Base-by-base conservation (phyloP, 2,113 vertebrate species). In the Perognathus longimembris region DNA sequence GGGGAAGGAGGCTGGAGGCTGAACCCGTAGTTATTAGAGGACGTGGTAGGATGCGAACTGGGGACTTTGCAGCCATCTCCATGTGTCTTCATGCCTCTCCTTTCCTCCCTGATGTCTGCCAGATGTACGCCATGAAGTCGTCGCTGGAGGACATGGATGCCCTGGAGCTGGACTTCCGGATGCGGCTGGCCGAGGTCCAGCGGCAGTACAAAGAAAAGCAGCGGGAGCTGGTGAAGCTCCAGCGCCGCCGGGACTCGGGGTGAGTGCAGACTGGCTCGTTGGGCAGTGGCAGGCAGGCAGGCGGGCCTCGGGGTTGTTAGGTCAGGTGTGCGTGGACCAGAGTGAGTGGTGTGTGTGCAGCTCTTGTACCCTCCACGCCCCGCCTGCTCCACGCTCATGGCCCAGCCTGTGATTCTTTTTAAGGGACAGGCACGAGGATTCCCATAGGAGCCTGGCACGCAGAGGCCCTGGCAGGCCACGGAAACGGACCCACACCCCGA, bases 161-260 rank as follows among this genome's bases (percentile, higher is more conserved):
- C 0, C 97, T 99, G 98, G 99, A 99, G 96, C 98, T 99, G 97
- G 99, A 99, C 78, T 99, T 99, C 97, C 98, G 99, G 6, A 98
- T 99, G 98, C 98, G 98, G 89, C 98, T 99, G 95, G 99, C 99
- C 0, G 99, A 99, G 98, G 98, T 99, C 89, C 99, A 99, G 98
- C 98, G 98, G 88, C 98, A 97, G 0, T 99, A 99, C 97, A 99
- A 99, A 96, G 99, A 99, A 96, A 99, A 99, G 97, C 99, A 99
- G 97, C 96, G 99, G 22, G 99, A 99, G 97, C 96, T 99, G 96
- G 98, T 98, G 97, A 99, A 98, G 95, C 98, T 99, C 91, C 99
- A 99, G 98, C 97, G 99, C 61, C 99, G 98, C 94, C 98, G 98
- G 40, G 99, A 99, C 95, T 98, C 98, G 0, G 99, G 98, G 99